A percentile compares a stretch with the other conserved stretches of the same genome.
These are phyloP conservation scores for Hafferia zeledoni DNA, from an alignment of 2,797 vertebrate genomes.

Conservation along the genomic window DNA sequence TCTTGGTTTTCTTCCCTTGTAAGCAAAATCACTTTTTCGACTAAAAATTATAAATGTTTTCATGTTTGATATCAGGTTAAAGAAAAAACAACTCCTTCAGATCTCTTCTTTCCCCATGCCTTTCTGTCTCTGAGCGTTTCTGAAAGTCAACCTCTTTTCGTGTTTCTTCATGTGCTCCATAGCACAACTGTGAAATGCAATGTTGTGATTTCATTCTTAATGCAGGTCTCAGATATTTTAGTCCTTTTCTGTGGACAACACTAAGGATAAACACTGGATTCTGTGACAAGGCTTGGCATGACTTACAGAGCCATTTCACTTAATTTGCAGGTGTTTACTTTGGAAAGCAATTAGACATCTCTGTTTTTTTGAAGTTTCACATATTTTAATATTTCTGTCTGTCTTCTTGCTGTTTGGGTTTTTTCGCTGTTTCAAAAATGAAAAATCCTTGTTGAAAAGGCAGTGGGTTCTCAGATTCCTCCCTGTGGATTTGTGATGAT, in stretches of 20 bases:
- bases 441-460: conserved; percentile 2
- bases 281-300: neutral
- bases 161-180: neutral
- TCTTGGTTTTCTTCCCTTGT: neutral
- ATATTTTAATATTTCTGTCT: neutral
- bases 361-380: neutral
- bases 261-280: neutral
- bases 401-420: neutral
- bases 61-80: neutral
- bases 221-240: neutral
- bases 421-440: neutral
- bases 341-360: neutral
- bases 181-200: neutral
- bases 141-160: neutral
- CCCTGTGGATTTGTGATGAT: neutral
- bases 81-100: neutral
- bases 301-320: neutral
- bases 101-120: neutral
- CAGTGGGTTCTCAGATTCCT: neutral
- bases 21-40: neutral
- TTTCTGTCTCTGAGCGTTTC: neutral
- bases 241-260: neutral
- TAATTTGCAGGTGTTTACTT: neutral
- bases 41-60: neutral
- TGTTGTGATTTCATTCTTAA: neutral